A percentile compares a stretch with the other conserved stretches of the same genome.
Conservation (phyloP, 2,797 vertebrate species). For the Megalops cyprinoides region DNA sequence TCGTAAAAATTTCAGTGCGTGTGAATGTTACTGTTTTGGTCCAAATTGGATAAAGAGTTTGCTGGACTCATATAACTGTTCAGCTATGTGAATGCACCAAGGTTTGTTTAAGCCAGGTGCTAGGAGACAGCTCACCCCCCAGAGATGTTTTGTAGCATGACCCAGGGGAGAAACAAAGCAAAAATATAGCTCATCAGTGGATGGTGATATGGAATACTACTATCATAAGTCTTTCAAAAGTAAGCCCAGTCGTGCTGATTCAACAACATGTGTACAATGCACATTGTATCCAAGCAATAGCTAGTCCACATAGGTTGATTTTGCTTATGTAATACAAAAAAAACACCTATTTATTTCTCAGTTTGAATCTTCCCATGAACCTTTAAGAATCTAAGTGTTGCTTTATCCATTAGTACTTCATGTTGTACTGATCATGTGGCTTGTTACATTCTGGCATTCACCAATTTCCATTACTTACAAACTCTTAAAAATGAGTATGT, state of each 20-base stretch:
- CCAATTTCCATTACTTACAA: too few relatives aligned
- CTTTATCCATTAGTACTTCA: too few relatives aligned
- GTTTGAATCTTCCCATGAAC: too few relatives aligned
- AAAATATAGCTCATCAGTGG: not conserved
- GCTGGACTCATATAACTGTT: not conserved
- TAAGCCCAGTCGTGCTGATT: not conserved
- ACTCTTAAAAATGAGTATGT: too few relatives aligned
- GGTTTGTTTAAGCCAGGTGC: constrained; percentile 10
- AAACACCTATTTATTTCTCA: too few relatives aligned
- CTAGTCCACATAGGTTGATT: too few relatives aligned
- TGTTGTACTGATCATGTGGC: too few relatives aligned
- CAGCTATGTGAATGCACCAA: not conserved
- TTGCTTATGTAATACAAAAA: too few relatives aligned
- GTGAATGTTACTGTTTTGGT: not conserved
- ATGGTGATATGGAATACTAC: not conserved
- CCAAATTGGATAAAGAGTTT: not conserved
- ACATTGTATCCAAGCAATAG: too few relatives aligned
- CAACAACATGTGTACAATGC: too few relatives aligned
- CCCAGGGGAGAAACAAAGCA: not conserved
- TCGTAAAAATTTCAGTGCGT: not conserved
- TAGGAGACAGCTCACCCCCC: not conserved
- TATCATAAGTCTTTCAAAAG: not conserved
- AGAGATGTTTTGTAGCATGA: not conserved
- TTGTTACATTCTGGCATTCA: too few relatives aligned
- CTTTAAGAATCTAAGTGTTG: too few relatives aligned